These are phyloP conservation scores for Chrosomus eos DNA, from an alignment of 2,797 vertebrate species.

Conservation along the genomic window DNA sequence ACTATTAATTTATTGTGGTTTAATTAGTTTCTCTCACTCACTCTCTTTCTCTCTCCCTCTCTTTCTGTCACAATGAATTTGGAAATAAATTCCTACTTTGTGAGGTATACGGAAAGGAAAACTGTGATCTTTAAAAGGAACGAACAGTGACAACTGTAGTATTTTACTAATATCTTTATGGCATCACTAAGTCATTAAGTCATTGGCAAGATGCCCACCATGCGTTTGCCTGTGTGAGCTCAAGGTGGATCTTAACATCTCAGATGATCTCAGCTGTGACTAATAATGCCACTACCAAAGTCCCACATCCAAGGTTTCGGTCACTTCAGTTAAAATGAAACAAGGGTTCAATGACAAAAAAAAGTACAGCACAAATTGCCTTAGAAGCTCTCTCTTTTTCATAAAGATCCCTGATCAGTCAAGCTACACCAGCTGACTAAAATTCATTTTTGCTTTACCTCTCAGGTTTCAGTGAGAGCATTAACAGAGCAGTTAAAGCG, in stretches of 20 bases:
- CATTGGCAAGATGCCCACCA: neutral
- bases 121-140: neutral
- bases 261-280: conserved; percentile 26
- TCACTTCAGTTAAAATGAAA: conserved; percentile 29
- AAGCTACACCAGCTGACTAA: conserved; percentile 32
- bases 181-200: neutral
- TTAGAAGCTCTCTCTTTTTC: conserved; percentile 24
- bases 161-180: neutral
- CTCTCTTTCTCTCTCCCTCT: conserved; percentile 1
- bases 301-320: conserved; percentile 22
- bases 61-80: conserved; percentile 35
- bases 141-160: neutral
- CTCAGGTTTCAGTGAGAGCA: conserved; percentile 47
- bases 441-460: conserved; percentile 54
- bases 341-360: conserved; percentile 2
- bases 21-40: conserved; percentile 65
- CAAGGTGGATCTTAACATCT: conserved; percentile 39
- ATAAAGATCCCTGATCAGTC: neutral
- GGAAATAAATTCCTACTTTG: conserved; percentile 57
- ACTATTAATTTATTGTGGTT: conserved; percentile 70
- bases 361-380: neutral
- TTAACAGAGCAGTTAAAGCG: conserved; percentile 52
- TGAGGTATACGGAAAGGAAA: conserved; percentile 35
- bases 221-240: neutral
- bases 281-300: conserved; percentile 4